Percentiles rank a stretch among this genome's conserved stretches.
Evolutionary conservation across 2,797 vertebrate genomes (phyloP).

Genomic region (Sciurus vulgaris): DNA sequence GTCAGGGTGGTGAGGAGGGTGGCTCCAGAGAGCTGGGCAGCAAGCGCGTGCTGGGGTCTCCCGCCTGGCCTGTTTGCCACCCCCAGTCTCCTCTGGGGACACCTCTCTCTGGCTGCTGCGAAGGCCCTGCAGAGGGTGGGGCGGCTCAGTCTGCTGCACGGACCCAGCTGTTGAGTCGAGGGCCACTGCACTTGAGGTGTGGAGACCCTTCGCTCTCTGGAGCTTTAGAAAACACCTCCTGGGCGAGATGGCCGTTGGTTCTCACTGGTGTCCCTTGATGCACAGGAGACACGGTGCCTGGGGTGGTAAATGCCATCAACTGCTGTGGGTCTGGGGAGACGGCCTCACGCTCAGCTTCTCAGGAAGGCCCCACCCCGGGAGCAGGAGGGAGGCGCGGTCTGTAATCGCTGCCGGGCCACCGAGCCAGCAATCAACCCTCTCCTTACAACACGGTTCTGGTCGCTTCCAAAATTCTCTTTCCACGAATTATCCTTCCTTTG

Average conservation of each 20-base stretch:
- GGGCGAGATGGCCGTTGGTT: background rate
- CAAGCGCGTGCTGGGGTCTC: accelerated
- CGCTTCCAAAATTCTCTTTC: slow-evolving; percentile 72
- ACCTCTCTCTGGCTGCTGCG: background rate
- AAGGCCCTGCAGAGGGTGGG: too few relatives aligned
- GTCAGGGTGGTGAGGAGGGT: background rate
- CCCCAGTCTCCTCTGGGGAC: accelerated
- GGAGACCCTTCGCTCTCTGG: slow-evolving; percentile 14
- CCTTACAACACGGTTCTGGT: slow-evolving; percentile 82
- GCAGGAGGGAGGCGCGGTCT: slow-evolving; percentile 83
- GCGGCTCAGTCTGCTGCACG: background rate
- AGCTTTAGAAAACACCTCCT: slow-evolving; percentile 25
- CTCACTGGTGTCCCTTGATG: slow-evolving; percentile 84
- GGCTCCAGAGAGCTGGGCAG: background rate
- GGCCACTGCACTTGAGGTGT: background rate
- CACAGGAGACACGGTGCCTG: slow-evolving; percentile 82
- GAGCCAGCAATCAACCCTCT: slow-evolving; percentile 74
- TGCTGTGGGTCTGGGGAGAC: slow-evolving; percentile 52
- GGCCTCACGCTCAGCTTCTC: slow-evolving; percentile 79
- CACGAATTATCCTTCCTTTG: background rate
- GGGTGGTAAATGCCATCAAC: slow-evolving; percentile 86
- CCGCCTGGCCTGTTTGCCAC: accelerated
- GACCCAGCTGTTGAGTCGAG: slow-evolving; percentile 46
- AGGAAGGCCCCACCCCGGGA: slow-evolving; percentile 72
- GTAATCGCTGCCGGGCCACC: slow-evolving; percentile 79